Conservation (phyloP, 2,113 vertebrate species). For the Agelaius tricolor region DNA sequence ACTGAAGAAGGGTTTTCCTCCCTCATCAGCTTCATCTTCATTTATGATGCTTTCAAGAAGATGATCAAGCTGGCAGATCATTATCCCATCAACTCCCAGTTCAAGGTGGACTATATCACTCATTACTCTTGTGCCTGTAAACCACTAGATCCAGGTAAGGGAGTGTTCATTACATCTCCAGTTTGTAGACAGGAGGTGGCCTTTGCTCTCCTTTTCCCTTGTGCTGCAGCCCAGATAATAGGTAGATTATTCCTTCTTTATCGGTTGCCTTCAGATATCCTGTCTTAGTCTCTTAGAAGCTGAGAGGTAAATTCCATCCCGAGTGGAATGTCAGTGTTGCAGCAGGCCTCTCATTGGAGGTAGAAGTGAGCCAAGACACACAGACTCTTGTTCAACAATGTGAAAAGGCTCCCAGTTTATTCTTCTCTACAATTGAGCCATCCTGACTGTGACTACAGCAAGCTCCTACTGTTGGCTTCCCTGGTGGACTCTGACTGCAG, state of each 20-base stretch:
- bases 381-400: background rate
- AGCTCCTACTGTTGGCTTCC: background rate
- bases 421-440: background rate
- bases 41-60: constrained; percentile 98
- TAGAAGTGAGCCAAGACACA: background rate
- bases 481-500: background rate
- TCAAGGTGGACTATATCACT: constrained; percentile 82
- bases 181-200: background rate
- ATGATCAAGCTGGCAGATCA: constrained; percentile 93
- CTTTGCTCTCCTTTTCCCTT: background rate
- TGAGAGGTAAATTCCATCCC: background rate
- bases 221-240: background rate
- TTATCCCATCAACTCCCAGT: constrained; percentile 91
- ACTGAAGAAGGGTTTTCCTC: constrained; percentile 97
- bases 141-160: constrained; percentile 82
- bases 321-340: background rate
- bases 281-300: background rate
- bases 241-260: background rate
- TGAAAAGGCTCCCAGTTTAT: background rate
- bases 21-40: constrained; percentile 99
- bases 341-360: background rate
- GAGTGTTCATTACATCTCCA: background rate
- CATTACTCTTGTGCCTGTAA: constrained; percentile 89
- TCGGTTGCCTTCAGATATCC: background rate
- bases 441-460: background rate